Percentiles rank a stretch among this genome's conserved stretches.
Evolutionary conservation across 2,888 invertebrate genomes (phyloP).

Genomic region (Arge pagana): DNA sequence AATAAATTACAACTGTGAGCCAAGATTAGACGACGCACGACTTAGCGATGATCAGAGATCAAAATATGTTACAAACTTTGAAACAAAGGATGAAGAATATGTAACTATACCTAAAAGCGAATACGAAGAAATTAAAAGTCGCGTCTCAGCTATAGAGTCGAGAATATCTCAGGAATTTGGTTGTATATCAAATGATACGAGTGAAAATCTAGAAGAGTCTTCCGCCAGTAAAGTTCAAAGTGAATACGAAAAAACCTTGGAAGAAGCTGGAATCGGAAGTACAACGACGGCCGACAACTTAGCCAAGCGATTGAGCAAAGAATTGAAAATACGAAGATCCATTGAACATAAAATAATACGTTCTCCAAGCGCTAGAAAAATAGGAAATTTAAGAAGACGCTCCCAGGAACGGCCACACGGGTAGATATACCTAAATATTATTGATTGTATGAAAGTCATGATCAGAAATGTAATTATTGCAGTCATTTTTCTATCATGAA

Average conservation of each 20-base stretch:
- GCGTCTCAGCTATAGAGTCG: constrained; percentile 74
- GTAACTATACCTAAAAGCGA: constrained; percentile 75
- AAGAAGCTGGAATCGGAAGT: constrained; percentile 68
- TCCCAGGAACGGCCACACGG: constrained; percentile 65
- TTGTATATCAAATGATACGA: constrained; percentile 41
- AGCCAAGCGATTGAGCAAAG: constrained; percentile 72
- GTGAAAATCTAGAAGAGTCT: constrained; percentile 51
- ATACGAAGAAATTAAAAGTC: constrained; percentile 77
- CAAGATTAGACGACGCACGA: neutral
- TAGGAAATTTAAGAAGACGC: constrained; percentile 73
- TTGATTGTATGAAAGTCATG: too few species aligned
- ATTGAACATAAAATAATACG: constrained; percentile 73
- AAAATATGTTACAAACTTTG: too few species aligned
- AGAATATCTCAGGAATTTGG: constrained; percentile 72
- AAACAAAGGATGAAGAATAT: constrained; percentile 66
- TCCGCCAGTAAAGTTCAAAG: constrained; percentile 70
- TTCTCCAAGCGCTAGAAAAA: constrained; percentile 82
- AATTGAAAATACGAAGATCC: constrained; percentile 74
- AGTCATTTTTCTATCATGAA: constrained; percentile 7
- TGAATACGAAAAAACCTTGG: constrained; percentile 75
- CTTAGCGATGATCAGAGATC: neutral
- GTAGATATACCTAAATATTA: constrained; percentile 32
- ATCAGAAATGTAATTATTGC: neutral
- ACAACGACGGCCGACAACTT: constrained; percentile 72
- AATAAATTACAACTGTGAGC: constrained; percentile 17